Percentiles rank a stretch among this genome's conserved stretches.
These are phyloP conservation scores for Aselliscus stoliczkanus DNA, from an alignment of 2,797 vertebrate species.

Conservation along the genomic window DNA sequence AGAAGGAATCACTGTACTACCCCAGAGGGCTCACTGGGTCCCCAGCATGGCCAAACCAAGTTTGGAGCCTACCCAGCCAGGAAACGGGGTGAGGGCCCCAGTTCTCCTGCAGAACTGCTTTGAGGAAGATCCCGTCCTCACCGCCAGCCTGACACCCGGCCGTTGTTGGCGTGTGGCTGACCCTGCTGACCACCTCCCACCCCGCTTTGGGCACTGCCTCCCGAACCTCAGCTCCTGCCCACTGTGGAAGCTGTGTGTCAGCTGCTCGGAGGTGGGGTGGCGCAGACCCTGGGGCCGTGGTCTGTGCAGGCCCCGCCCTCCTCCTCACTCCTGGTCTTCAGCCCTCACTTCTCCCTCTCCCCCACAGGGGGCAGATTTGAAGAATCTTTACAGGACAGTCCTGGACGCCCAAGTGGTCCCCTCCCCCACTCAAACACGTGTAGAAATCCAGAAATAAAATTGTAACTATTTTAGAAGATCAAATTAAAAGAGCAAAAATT, in stretches of 20 bases:
- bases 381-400: not conserved
- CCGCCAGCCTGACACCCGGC: not conserved
- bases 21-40: too few species aligned
- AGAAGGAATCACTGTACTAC: not conserved
- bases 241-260: not conserved
- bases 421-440: too few species aligned
- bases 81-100: not conserved
- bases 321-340: not conserved
- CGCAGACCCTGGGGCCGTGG: fast-evolving
- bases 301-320: not conserved
- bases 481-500: not conserved
- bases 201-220: too few species aligned
- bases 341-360: too few species aligned
- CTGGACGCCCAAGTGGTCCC: too few species aligned
- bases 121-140: not conserved
- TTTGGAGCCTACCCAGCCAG: not conserved
- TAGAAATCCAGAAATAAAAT: not conserved
- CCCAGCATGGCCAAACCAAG: not conserved
- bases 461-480: not conserved
- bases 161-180: too few species aligned
- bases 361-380: too few species aligned
- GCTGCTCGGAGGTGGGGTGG: not conserved
- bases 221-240: not conserved
- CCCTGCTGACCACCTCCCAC: too few species aligned
- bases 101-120: too few species aligned